phyloP scores from a whole-genome alignment of 2,797 vertebrate species.

The Poeciliopsis paucimaculata region DNA sequence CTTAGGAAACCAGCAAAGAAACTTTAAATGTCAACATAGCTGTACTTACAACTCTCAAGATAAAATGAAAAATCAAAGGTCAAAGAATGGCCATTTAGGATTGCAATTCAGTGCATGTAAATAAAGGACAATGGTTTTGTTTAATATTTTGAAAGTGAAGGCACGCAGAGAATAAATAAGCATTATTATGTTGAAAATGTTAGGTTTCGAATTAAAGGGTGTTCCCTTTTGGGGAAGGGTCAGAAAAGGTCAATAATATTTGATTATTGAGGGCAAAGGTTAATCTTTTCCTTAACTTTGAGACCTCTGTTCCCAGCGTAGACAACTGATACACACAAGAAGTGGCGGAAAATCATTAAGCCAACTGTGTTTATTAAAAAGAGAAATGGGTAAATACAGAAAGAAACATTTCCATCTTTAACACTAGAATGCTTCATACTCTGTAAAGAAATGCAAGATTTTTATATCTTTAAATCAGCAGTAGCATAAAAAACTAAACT shows the following conservation, averaged over 20 bases:
- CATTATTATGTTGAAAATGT: slow-evolving; percentile 66
- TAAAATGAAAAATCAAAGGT: slow-evolving; percentile 10
- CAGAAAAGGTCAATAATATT: slow-evolving; percentile 47
- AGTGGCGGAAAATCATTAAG: slow-evolving; percentile 8
- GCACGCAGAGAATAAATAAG: slow-evolving; percentile 25
- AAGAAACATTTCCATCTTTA: slow-evolving; percentile 32
- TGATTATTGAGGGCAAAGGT: slow-evolving; percentile 56
- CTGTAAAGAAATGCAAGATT: slow-evolving; percentile 15
- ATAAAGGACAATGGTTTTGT: slow-evolving; percentile 23
- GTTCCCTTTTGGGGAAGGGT: slow-evolving; percentile 52
- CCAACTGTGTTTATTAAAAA: slow-evolving; percentile 9
- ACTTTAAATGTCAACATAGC: background rate
- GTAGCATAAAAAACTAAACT: background rate
- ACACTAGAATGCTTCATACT: slow-evolving; percentile 45
- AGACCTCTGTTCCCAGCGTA: slow-evolving; percentile 37
- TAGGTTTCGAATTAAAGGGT: slow-evolving; percentile 41
- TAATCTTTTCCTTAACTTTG: slow-evolving; percentile 47
- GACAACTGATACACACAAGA: slow-evolving; percentile 39
- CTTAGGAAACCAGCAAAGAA: background rate
- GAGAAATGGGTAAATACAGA: slow-evolving; percentile 39
- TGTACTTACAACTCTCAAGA: slow-evolving; percentile 4
- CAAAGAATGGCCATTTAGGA: slow-evolving; percentile 11
- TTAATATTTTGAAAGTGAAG: slow-evolving; percentile 39
- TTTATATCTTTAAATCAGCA: slow-evolving; percentile 14
- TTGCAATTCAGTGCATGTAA: slow-evolving; percentile 32